A percentile compares a stretch with the other conserved stretches of the same genome.
Evolutionary conservation across 2,888 invertebrate genomes (phyloP).

Genomic region (Choreutis nemorana): DNA sequence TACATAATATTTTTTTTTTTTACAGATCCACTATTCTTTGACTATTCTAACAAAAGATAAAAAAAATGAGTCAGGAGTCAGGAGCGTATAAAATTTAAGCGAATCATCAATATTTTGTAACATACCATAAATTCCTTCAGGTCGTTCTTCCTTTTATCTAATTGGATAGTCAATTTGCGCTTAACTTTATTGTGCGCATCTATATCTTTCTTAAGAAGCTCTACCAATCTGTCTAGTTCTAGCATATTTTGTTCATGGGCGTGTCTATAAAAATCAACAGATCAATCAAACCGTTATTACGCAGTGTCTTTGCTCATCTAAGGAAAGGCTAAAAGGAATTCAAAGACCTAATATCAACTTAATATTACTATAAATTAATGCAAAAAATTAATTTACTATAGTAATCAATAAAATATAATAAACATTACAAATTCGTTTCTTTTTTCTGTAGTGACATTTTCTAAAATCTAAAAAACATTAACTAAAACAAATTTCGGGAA

Average conservation of each 20-base stretch:
- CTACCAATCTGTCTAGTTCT: conserved; percentile 65
- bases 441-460: not conserved
- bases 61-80: no score
- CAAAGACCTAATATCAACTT: no score
- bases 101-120: not conserved
- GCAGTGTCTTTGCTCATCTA: no score
- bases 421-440: not conserved
- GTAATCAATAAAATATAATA: not conserved
- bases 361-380: no score
- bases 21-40: not conserved
- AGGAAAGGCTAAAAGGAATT: no score
- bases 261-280: conserved; percentile 35
- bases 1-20: not conserved
- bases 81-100: no score
- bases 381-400: no score
- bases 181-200: conserved; percentile 66
- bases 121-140: conserved; percentile 71
- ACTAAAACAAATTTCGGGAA: no score
- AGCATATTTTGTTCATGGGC: conserved; percentile 66
- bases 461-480: no score
- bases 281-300: no score
- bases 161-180: conserved; percentile 58
- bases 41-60: no score
- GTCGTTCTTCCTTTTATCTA: conserved; percentile 65
- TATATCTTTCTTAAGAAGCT: conserved; percentile 66